Evolutionary conservation across 2,888 invertebrate genomes (phyloP), one percentile per base, ranked within the genome.

Genomic region (Deilephila porcellus): DNA sequence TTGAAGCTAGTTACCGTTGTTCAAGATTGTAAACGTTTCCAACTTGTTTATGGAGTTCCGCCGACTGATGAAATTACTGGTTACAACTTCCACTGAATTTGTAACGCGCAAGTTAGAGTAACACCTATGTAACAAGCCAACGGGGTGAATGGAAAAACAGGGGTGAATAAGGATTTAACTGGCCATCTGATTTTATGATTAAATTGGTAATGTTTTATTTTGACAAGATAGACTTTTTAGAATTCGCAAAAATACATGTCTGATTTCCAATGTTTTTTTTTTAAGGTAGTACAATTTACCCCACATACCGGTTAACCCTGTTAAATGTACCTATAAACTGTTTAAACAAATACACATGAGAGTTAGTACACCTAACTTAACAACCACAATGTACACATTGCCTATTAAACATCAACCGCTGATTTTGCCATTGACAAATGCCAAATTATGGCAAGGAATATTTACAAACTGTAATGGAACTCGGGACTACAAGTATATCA

Each of bases 11-110:
- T 72, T 71, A 72, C 37, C 52, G 29, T 74, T 76, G 76, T 76
- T 78, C 73, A 72, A 76, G 72, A 73, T 72, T 60, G 70, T 74
- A 71, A 76, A 73, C 72, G 67, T 73, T 77, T 76, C 72, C 53
- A 76, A 71, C 76, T 76, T 74, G 74, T 76, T 74, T 77, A 76
- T 76, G 64, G 73, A 76, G 75, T 75, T 75, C 71, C 62, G 62
- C 60, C 52, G 45, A 59, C 75, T 73, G 74, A 72, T 74, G 74
- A 70, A 75, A 75, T 73, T 67, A 74, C 71, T 70, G 75, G 71
- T 75, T 71, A 60, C 64, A 72, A 75, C 72, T 75, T 75, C 63
- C 73, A 63, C 70, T 60, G 74, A 76, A 78, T 76, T 73, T 73
- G 74, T 76, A 73, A 78, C 60, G 20, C 25, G 62, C 70, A 75